These are phyloP conservation scores for Brachylomia viminalis DNA, from an alignment of 2,888 invertebrate species.

Conservation along the genomic window DNA sequence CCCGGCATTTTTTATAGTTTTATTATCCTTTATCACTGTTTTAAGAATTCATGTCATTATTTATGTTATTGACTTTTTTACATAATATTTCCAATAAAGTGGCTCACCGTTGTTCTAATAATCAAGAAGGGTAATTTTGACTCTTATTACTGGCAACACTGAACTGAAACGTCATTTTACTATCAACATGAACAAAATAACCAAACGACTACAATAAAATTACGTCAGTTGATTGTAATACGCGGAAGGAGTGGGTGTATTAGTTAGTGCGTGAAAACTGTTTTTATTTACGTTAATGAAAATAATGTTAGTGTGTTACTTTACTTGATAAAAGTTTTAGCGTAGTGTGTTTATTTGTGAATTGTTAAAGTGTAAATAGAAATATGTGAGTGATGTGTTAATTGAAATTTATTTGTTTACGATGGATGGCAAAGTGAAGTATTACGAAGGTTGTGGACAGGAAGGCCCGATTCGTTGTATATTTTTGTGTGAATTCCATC, in stretches of 20 bases:
- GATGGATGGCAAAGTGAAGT: constrained; percentile 87
- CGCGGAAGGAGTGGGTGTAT: constrained; percentile 42
- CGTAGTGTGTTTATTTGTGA: constrained; percentile 46
- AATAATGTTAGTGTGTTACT: constrained; percentile 67
- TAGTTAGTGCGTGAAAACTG: constrained; percentile 42
- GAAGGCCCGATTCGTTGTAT: constrained; percentile 94
- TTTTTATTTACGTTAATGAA: constrained; percentile 73
- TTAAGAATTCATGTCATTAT: neutral
- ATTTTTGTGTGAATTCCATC: constrained; percentile 94
- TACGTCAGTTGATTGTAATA: constrained; percentile 68
- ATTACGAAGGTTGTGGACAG: constrained; percentile 91
- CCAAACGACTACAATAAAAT: constrained; percentile 59
- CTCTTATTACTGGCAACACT: constrained; percentile 43
- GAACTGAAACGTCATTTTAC: constrained; percentile 54
- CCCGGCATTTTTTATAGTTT: neutral
- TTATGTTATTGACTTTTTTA: too few relatives aligned
- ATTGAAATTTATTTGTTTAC: constrained; percentile 70
- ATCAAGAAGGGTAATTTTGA: constrained; percentile 18
- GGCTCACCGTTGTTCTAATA: neutral
- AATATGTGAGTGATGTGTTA: constrained; percentile 69
- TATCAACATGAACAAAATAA: too few relatives aligned
- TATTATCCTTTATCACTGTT: neutral
- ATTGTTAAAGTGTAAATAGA: constrained; percentile 43
- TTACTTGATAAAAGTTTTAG: constrained; percentile 55
- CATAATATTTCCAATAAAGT: neutral